A percentile compares a stretch with the other conserved stretches of the same genome.
Evolutionary conservation across 2,113 vertebrate genomes (phyloP).

Genomic region (Ptyas mucosa): DNA sequence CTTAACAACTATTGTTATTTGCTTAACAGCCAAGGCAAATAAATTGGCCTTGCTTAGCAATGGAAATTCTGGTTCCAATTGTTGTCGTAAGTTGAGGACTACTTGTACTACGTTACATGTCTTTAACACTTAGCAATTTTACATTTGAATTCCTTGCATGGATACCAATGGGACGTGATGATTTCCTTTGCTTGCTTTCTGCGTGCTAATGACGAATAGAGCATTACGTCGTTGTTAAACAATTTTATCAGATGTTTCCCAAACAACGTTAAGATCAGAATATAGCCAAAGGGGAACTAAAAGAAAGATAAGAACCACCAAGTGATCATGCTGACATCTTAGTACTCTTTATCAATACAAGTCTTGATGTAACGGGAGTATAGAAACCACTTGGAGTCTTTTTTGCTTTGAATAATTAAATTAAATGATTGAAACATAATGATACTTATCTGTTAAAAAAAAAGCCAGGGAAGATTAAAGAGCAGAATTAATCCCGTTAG

Average conservation of each 20-base stretch:
- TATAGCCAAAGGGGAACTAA: not conserved
- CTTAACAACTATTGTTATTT: not conserved
- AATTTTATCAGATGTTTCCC: not conserved
- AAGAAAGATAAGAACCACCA: not conserved
- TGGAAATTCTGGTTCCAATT: not conserved
- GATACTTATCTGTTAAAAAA: accelerated
- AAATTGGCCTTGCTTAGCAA: not conserved
- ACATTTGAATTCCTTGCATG: not conserved
- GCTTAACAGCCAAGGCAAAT: not conserved
- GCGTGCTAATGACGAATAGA: not conserved
- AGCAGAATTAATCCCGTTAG: conserved; percentile 21
- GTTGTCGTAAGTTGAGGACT: not conserved
- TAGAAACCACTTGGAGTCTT: not conserved
- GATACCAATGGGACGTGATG: not conserved
- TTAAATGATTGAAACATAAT: conserved; percentile 1
- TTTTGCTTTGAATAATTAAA: not conserved
- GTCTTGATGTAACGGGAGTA: not conserved
- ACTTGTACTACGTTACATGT: not conserved
- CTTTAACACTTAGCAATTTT: not conserved
- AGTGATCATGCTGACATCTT: not conserved
- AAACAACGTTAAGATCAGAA: not conserved
- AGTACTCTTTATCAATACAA: not conserved
- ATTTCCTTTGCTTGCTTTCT: not conserved
- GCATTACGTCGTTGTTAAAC: not conserved
- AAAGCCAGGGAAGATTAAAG: not conserved